A percentile compares a stretch with the other conserved stretches of the same genome.
Conservation (phyloP, 2,113 vertebrate species). For the Neogale vison region DNA sequence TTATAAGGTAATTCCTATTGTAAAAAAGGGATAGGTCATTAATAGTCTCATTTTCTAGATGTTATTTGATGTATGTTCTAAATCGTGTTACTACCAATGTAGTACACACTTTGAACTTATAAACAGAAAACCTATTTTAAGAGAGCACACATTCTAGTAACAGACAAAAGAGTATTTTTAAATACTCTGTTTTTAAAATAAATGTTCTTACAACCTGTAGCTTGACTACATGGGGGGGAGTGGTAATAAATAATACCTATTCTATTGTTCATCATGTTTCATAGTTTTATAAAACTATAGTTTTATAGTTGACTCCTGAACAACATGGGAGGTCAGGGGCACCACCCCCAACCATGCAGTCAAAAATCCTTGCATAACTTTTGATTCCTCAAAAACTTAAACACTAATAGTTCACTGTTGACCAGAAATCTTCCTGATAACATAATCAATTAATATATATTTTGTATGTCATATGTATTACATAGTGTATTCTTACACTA, state of each 20-base stretch:
- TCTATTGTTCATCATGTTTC: too few relatives aligned
- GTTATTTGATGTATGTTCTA: not conserved
- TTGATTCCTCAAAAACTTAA: not conserved
- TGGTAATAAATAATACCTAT: too few relatives aligned
- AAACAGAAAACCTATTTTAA: not conserved
- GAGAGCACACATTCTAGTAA: not conserved
- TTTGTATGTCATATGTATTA: not conserved
- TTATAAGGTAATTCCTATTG: not conserved
- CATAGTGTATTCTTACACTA: not conserved
- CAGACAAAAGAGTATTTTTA: too few relatives aligned
- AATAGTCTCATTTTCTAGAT: not conserved
- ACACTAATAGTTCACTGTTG: not conserved
- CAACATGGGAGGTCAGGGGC: not conserved
- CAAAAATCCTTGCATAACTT: not conserved
- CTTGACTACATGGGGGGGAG: too few relatives aligned
- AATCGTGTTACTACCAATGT: not conserved
- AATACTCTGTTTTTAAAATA: constrained; percentile 16
- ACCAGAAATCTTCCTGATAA: not conserved
- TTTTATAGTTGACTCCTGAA: not conserved
- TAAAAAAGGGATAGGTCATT: not conserved
- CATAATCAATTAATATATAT: not conserved
- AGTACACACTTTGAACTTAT: not conserved
- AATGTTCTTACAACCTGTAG: not conserved
- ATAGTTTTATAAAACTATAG: too few relatives aligned
- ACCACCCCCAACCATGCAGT: not conserved